These are phyloP conservation scores for Eulimnadia texana DNA, from an alignment of 1,140 invertebrate species.

Conservation along the genomic window DNA sequence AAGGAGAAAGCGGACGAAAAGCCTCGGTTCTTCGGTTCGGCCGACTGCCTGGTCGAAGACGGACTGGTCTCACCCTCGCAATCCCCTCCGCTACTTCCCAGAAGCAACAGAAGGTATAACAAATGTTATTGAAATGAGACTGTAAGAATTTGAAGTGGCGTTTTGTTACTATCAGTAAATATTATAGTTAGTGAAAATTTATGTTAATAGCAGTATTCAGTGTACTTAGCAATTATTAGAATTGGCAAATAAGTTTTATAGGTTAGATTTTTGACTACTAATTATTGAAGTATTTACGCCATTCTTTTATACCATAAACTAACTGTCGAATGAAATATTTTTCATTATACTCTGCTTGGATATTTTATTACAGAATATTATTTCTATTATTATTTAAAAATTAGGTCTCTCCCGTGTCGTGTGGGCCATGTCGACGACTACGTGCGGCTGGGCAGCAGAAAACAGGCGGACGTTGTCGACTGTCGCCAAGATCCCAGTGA, in stretches of 20 bases:
- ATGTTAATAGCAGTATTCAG: too few species aligned
- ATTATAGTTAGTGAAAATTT: too few species aligned
- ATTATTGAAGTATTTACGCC: too few species aligned
- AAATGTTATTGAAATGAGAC: too few species aligned
- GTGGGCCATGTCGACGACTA: background rate
- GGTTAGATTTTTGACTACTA: too few species aligned
- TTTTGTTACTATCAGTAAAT: too few species aligned
- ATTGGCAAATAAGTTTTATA: too few species aligned
- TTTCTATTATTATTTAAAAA: background rate
- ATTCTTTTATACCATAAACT: background rate
- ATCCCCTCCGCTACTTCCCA: background rate
- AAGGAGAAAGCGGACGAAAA: background rate
- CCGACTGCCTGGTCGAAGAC: background rate
- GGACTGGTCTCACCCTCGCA: background rate
- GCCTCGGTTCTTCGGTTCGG: background rate
- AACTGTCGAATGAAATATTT: background rate
- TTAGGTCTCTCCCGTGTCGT: background rate
- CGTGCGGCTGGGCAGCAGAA: background rate
- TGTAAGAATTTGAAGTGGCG: too few species aligned
- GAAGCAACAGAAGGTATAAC: background rate
- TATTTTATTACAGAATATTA: background rate
- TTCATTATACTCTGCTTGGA: background rate
- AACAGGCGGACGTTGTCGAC: background rate
- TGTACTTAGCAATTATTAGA: too few species aligned
- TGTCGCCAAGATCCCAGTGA: background rate